These are phyloP conservation scores for Argyrosomus regius DNA, from an alignment of 2,797 vertebrate genomes.

Conservation along the genomic window DNA sequence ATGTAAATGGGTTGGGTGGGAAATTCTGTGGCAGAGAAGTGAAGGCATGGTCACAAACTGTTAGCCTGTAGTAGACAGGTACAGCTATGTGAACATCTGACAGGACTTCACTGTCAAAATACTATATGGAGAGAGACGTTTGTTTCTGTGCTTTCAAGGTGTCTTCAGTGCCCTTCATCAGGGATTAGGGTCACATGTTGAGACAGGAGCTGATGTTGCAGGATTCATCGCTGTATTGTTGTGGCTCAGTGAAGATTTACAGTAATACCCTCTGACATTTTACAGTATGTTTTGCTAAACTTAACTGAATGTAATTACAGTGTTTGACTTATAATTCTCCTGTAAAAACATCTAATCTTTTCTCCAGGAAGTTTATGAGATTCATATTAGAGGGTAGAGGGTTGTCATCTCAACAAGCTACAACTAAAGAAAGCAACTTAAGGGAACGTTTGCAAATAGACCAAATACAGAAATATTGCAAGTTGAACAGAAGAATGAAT, in stretches of 20 bases:
- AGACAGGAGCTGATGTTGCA: conserved; percentile 78
- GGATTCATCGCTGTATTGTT: conserved; percentile 40
- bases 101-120: conserved; percentile 53
- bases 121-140: conserved; percentile 31
- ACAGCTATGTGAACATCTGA: conserved; percentile 26
- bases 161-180: conserved; percentile 53
- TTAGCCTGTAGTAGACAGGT: conserved; percentile 36
- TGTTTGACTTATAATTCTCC: not conserved
- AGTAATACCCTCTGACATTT: conserved; percentile 33
- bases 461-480: no score
- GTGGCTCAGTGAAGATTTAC: conserved; percentile 28
- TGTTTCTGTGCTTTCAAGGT: conserved; percentile 50
- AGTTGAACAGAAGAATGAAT: no score
- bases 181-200: conserved; percentile 67
- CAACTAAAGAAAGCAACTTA: not conserved
- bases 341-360: not conserved
- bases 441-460: not conserved
- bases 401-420: not conserved
- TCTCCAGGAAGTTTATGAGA: not conserved
- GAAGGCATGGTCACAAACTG: conserved; percentile 31
- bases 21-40: not conserved
- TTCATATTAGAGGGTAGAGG: not conserved
- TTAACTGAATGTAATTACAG: not conserved
- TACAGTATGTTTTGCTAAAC: not conserved
- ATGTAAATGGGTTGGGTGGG: not conserved